Base-by-base conservation (phyloP, 2,888 invertebrate genomes). In the Heliconius aoede region DNA sequence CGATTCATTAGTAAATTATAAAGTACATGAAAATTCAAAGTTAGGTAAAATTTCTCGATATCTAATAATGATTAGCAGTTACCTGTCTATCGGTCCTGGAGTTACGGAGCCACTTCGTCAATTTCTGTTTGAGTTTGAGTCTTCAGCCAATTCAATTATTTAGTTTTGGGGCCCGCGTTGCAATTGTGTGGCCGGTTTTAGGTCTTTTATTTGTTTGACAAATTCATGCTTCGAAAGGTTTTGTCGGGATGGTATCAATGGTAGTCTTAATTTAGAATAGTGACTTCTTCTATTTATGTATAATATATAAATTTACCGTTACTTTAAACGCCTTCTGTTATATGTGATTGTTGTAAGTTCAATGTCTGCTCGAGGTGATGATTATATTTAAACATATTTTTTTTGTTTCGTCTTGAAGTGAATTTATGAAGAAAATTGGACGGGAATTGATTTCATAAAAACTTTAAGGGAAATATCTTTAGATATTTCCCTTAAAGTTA, bases 1-100 rank as follows among this genome's bases (percentile, higher is more conserved):
- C 92, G 94, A 93, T 94, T 94, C 94, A 94, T 94, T 95, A 95
- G 94, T 92, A 95, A 94, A 94, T 95, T 94, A 94, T 94, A 94
- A 92, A 92, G 90, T 91, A 93, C 94, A 94, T 93, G 94, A 94
- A 55, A 46, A 94, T 93, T 93, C 93, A 93, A 94, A 95, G 94
- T 95, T 95, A 90, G 88, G 94, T 55, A 94, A 94, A 94, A 94
- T 94, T 64, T 30, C 36, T 94, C 94, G 93, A 94, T 94, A 94
- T 94, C 93, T 94, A 94, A 94, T 94, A 94, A 94, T 94, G 94
- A 94, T 94, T 93, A 89, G 89, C 86, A 85, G 74, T 88, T 91
- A 92, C 92, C 92, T 92, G 91, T 88, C 90, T 91, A 91, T 92
- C 84, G 87, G 83, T 87, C 85, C 89, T 86, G 84, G 80, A 81